A percentile compares a stretch with the other conserved stretches of the same genome.
phyloP scores from a whole-genome alignment of 2,888 invertebrate species.

The Troides aeacus region DNA sequence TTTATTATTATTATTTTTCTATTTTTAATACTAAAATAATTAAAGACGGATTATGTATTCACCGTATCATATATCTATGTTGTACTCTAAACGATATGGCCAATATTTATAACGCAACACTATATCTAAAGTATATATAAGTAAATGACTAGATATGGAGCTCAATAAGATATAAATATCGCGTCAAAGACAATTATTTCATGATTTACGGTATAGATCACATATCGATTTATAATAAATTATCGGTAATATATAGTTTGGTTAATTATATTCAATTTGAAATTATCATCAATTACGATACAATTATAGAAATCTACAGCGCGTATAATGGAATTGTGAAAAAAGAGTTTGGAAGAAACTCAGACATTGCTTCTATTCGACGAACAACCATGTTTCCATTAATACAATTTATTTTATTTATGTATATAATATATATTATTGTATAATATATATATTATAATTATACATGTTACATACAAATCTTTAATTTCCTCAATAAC shows the following conservation, averaged over 20 bases:
- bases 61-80: background rate
- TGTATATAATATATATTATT: no score
- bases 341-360: background rate
- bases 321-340: background rate
- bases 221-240: background rate
- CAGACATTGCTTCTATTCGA: background rate
- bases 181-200: background rate
- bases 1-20: background rate
- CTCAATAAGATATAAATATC: background rate
- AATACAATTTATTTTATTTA: no score
- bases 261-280: no score
- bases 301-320: no score
- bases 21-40: background rate
- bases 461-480: background rate
- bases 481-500: background rate
- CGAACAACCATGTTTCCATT: background rate
- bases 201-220: background rate
- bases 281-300: no score
- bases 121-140: background rate
- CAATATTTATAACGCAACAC: slow-evolving; percentile 2
- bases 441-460: background rate
- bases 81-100: slow-evolving; percentile 4
- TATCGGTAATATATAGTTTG: no score
- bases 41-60: slow-evolving; percentile 2
- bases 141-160: background rate